Percentiles rank a stretch among this genome's conserved stretches.
phyloP scores from a whole-genome alignment of 2,888 invertebrate genomes.

The Morpho helenor region DNA sequence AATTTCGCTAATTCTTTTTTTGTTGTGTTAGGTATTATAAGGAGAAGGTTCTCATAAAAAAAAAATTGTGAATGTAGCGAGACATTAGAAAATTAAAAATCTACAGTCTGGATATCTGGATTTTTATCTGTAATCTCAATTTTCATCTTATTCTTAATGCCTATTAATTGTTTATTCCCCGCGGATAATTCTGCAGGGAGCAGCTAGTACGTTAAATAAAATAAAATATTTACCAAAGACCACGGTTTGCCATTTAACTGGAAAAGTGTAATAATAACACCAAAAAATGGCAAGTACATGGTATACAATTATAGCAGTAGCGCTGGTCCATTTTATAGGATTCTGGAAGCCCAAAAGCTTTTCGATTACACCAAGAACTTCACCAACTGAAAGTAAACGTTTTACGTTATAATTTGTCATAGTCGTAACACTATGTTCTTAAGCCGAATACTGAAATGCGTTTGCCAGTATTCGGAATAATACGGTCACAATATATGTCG shows the following conservation, averaged over 20 bases:
- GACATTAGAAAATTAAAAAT: too few relatives aligned
- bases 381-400: slow-evolving; percentile 39
- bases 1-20: too few relatives aligned
- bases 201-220: neutral
- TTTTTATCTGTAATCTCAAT: too few relatives aligned
- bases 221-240: slow-evolving; percentile 53
- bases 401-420: slow-evolving; percentile 39
- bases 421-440: neutral
- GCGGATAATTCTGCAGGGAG: too few relatives aligned
- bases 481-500: slow-evolving; percentile 8
- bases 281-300: slow-evolving; percentile 61
- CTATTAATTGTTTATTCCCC: too few relatives aligned
- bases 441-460: neutral
- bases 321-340: slow-evolving; percentile 65
- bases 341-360: slow-evolving; percentile 64
- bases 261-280: slow-evolving; percentile 60
- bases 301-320: slow-evolving; percentile 53
- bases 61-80: too few relatives aligned
- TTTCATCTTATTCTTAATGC: too few relatives aligned
- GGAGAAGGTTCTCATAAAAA: too few relatives aligned
- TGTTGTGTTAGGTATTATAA: too few relatives aligned
- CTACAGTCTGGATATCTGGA: too few relatives aligned
- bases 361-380: slow-evolving; percentile 51
- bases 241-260: slow-evolving; percentile 65
- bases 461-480: neutral